Evolutionary conservation across 1,140 invertebrate genomes (phyloP).

Genomic region (Euwallacea fornicatus): DNA sequence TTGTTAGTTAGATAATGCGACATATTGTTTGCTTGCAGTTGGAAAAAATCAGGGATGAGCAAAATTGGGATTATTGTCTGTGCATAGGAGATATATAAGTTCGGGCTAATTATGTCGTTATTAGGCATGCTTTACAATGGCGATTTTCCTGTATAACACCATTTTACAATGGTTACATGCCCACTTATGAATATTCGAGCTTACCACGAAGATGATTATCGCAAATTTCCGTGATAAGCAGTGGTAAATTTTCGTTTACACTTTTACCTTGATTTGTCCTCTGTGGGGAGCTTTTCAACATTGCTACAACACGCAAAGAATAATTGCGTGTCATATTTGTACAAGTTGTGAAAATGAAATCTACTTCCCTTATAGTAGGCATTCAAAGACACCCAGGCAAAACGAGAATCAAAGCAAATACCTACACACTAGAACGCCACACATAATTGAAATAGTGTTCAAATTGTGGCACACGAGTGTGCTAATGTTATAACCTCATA

Average conservation of each 20-base stretch:
- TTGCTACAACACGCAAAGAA: constrained; percentile 10
- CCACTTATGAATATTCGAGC: too few species aligned
- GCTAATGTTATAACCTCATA: background rate
- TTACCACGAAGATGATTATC: too few species aligned
- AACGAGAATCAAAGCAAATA: background rate
- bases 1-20: background rate
- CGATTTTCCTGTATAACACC: too few species aligned
- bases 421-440: too few species aligned
- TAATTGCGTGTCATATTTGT: constrained; percentile 16
- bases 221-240: constrained; percentile 15
- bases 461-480: background rate
- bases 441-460: background rate
- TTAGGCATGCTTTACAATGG: too few species aligned
- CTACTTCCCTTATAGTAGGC: background rate
- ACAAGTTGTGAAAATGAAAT: background rate
- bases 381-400: background rate
- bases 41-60: too few species aligned
- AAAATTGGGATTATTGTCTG: too few species aligned
- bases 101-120: too few species aligned
- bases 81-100: too few species aligned
- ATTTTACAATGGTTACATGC: too few species aligned
- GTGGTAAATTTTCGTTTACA: constrained; percentile 30
- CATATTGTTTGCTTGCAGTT: too few species aligned
- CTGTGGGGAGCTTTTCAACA: constrained; percentile 29
- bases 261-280: constrained; percentile 27